Percentiles rank a stretch among this genome's conserved stretches.
Conservation (phyloP, 2,797 vertebrate species). For the Nannoperca obscura region DNA sequence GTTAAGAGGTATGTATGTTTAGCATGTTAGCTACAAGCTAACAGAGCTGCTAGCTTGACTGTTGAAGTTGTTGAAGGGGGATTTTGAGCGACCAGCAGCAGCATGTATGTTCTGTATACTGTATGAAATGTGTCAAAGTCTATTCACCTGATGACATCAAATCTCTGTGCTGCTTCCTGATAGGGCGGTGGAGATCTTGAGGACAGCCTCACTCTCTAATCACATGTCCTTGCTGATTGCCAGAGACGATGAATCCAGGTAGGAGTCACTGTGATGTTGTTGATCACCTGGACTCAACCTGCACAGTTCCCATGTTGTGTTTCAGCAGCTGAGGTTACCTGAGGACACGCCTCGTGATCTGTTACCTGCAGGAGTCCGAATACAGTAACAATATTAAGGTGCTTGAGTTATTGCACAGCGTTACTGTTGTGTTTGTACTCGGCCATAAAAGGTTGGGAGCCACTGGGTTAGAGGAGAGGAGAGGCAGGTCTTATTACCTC, state of each 20-base stretch:
- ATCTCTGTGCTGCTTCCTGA: constrained; percentile 38
- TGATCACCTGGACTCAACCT: too few relatives aligned
- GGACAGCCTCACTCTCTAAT: constrained; percentile 88
- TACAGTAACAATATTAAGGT: neutral
- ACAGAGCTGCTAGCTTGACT: too few relatives aligned
- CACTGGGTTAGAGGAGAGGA: neutral
- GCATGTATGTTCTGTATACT: too few relatives aligned
- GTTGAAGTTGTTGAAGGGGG: too few relatives aligned
- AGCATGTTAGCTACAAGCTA: neutral
- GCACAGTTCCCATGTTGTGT: neutral
- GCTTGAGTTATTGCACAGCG: neutral
- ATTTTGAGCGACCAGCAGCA: too few relatives aligned
- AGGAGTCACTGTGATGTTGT: neutral
- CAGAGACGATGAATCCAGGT: constrained; percentile 89
- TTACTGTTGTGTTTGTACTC: too few relatives aligned
- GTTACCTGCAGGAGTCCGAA: neutral
- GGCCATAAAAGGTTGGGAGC: too few relatives aligned
- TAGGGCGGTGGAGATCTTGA: constrained; percentile 91
- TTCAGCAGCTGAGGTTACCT: neutral
- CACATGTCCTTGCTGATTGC: constrained; percentile 89
- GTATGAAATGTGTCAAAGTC: neutral
- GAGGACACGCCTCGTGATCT: neutral
- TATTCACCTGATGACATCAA: neutral
- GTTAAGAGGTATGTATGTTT: neutral
- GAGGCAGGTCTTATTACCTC: neutral